Percentiles rank a stretch among this genome's conserved stretches.
phyloP scores from a whole-genome alignment of 2,888 invertebrate species.

The Mayetiola destructor region DNA sequence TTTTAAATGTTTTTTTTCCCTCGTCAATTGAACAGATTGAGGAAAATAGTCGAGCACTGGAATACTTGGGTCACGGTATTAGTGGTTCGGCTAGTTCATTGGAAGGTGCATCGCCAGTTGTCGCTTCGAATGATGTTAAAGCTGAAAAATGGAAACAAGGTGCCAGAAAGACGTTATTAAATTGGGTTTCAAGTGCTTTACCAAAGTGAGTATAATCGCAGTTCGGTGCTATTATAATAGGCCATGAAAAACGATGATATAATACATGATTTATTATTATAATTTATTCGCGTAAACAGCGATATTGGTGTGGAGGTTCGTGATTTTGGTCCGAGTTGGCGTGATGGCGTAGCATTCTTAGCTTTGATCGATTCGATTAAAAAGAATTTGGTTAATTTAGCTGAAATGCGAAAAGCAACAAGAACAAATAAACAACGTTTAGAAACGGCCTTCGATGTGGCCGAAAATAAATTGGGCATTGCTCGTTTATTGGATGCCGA shows the following conservation, averaged over 20 bases:
- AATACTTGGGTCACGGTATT: constrained; percentile 64
- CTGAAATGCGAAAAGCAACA: constrained; percentile 59
- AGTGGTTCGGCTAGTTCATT: constrained; percentile 70
- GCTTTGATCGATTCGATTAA: constrained; percentile 91
- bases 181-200: constrained; percentile 88
- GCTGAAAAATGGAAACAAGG: constrained; percentile 72
- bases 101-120: constrained; percentile 54
- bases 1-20: no score
- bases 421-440: constrained; percentile 71
- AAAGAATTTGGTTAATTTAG: constrained; percentile 79
- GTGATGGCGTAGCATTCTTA: constrained; percentile 89
- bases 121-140: constrained; percentile 39
- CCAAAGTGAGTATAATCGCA: constrained; percentile 47
- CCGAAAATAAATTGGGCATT: constrained; percentile 82
- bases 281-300: constrained; percentile 36
- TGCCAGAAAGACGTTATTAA: constrained; percentile 77
- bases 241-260: not conserved
- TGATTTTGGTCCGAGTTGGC: constrained; percentile 92
- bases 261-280: constrained; percentile 14
- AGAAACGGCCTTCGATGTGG: constrained; percentile 85
- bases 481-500: constrained; percentile 84
- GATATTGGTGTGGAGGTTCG: constrained; percentile 75
- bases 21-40: constrained; percentile 63
- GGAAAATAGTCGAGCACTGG: constrained; percentile 80
- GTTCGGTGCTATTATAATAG: constrained; percentile 2